A percentile compares a stretch with the other conserved stretches of the same genome.
Evolutionary conservation across 2,888 invertebrate species (phyloP).

Genomic region (Belgica antarctica): DNA sequence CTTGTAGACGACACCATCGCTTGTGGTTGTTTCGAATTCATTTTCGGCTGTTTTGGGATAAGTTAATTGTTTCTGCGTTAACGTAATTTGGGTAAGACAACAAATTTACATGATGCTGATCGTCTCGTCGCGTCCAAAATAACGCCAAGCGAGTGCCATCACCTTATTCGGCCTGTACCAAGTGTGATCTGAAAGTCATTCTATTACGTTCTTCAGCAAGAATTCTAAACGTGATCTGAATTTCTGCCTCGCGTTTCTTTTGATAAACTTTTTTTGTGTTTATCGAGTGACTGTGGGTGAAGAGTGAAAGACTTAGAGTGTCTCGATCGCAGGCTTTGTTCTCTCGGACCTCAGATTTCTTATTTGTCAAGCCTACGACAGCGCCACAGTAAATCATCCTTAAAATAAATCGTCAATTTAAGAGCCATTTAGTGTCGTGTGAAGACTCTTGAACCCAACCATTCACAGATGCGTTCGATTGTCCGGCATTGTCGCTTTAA

Average conservation of each 20-base stretch:
- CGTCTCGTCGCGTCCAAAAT: constrained; percentile 1
- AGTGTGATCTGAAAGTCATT: constrained; percentile 34
- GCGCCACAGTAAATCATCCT: neutral
- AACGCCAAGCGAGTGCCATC: constrained; percentile 20
- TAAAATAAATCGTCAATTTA: constrained; percentile 8
- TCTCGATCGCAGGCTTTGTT: no score
- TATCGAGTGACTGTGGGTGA: no score
- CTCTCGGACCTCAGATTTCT: neutral
- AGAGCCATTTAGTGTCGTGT: neutral
- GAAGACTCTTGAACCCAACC: neutral
- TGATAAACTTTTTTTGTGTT: no score
- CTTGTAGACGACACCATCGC: neutral
- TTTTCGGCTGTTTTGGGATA: neutral
- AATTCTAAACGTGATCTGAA: constrained; percentile 13
- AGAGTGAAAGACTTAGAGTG: no score
- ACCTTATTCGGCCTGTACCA: neutral
- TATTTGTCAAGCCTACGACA: neutral
- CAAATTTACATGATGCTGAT: constrained; percentile 27
- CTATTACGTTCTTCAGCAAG: constrained; percentile 11
- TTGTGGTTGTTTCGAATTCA: neutral
- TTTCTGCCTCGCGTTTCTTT: neutral
- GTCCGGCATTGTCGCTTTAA: constrained; percentile 10
- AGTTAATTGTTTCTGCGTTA: neutral
- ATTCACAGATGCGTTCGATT: neutral
- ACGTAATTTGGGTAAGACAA: neutral